Evolutionary conservation across 2,888 invertebrate species (phyloP), one percentile per base, ranked within the genome.

Genomic region (Cephus pygmeus): DNA sequence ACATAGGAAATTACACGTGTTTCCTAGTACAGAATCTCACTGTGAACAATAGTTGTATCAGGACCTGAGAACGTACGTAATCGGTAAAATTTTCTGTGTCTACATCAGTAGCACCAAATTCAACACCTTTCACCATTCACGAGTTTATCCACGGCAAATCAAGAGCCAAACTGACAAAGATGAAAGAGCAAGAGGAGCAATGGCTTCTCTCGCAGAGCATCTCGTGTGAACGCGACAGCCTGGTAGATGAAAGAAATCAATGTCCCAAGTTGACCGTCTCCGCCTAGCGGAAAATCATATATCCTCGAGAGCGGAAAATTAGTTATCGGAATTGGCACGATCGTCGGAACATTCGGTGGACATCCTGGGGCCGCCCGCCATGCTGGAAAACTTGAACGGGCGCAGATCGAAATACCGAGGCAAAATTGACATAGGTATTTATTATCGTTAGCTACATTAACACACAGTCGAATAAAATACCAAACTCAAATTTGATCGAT

Each of bases 261-360:
- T 80, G 77, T 78, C 71, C 34, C 33, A 34, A 71, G 34, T 78
- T 83, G 81, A 76, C 77, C 75, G 76, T 81, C 81, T 79, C 81
- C 79, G 82, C 40, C 78, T 74, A 79, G 79, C 82, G 81, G 80
- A 82, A 71, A 34, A 71, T 71, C 34, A 79, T 79, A 79, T 79
- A 81, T 81, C 74, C 75, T 80, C 77, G 81, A 81, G 82, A 78
- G 84, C 83, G 82, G 83, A 85, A 85, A 85, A 85, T 85, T 85
- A 85, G 83, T 80, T 80, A 79, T 78, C 79, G 77, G 79, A 80
- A 81, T 84, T 84, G 82, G 81, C 82, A 81, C 77, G 79, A 78
- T 77, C 79, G 34, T 12, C 71, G 31, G 71, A 12, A 71, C 34
- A 15, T 33, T 71, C 11, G 31, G 56, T 34, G 71, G 31, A 71